phyloP scores from a whole-genome alignment of 2,888 invertebrate genomes.

The Meganola albula region DNA sequence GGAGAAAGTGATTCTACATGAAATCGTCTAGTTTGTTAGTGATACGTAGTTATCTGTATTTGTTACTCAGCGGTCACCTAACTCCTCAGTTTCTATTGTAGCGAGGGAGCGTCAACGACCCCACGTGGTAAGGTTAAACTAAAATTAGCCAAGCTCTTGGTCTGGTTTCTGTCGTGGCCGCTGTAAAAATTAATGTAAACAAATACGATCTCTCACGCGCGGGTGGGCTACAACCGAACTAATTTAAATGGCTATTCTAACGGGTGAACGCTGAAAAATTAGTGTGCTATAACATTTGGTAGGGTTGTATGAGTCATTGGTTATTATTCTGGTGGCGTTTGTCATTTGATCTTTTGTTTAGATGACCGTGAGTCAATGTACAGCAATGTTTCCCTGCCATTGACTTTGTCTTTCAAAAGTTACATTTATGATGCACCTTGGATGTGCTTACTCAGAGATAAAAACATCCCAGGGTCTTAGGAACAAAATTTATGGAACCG shows the following conservation, averaged over 20 bases:
- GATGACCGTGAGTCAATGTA: conserved; percentile 21
- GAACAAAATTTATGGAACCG: too few species aligned
- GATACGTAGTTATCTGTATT: too few species aligned
- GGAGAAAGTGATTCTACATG: too few species aligned
- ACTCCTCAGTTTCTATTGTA: conserved; percentile 22
- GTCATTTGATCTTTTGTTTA: conserved; percentile 40
- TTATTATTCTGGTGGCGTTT: conserved; percentile 43
- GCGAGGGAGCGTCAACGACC: conserved; percentile 58
- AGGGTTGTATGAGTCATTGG: conserved; percentile 26
- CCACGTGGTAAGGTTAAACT: conserved; percentile 66
- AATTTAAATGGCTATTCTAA: conserved; percentile 31
- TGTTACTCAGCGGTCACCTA: too few species aligned
- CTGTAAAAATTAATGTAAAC: conserved; percentile 75
- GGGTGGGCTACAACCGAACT: conserved; percentile 58
- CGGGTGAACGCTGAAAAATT: conserved; percentile 12
- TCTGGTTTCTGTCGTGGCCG: conserved; percentile 75
- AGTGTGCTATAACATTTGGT: conserved; percentile 27
- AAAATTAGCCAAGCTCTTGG: conserved; percentile 64
- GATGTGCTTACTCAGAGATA: too few species aligned
- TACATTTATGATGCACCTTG: too few species aligned
- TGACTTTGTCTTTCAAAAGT: too few species aligned
- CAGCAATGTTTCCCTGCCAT: too few species aligned
- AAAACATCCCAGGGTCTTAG: too few species aligned
- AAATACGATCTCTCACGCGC: conserved; percentile 65
- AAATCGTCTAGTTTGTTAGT: too few species aligned